A percentile compares a stretch with the other conserved stretches of the same genome.
These are phyloP conservation scores for Lycaena phlaeas DNA, from an alignment of 2,888 invertebrate species.

Conservation along the genomic window DNA sequence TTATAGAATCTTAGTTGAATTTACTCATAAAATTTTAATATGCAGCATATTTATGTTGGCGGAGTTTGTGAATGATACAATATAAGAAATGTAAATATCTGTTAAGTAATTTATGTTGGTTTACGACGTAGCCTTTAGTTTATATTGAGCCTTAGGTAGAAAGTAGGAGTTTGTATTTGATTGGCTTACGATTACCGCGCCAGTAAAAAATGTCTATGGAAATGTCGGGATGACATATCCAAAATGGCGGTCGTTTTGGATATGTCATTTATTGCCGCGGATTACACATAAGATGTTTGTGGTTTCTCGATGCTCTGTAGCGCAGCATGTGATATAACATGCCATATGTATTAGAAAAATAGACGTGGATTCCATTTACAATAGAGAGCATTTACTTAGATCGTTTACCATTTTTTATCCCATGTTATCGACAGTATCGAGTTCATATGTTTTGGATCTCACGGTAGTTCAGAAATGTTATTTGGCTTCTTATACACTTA, in stretches of 20 bases:
- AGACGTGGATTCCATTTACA: conserved; percentile 13
- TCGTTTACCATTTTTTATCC: neutral
- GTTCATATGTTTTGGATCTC: conserved; percentile 15
- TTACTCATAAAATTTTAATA: conserved; percentile 5
- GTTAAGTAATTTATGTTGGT: conserved; percentile 55
- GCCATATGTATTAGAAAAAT: conserved; percentile 27
- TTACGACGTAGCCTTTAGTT: conserved; percentile 22
- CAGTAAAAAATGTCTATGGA: neutral
- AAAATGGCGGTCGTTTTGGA: neutral
- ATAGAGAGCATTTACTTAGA: conserved; percentile 6
- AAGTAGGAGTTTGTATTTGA: conserved; percentile 9
- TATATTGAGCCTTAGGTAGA: conserved; percentile 29
- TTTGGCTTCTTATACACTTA: conserved; percentile 2
- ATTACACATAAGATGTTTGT: neutral
- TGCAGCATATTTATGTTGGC: neutral
- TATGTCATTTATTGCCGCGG: neutral
- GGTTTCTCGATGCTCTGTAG: neutral
- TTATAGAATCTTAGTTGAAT: conserved; percentile 9
- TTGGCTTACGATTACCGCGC: neutral
- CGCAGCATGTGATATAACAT: conserved; percentile 23
- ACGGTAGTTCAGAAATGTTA: conserved; percentile 13
- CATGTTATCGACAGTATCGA: neutral
- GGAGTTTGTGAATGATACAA: neutral
- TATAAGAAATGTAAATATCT: conserved; percentile 46
- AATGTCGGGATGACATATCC: neutral